phyloP scores from a whole-genome alignment of 2,888 invertebrate species.

The Stenodera caucasica region DNA sequence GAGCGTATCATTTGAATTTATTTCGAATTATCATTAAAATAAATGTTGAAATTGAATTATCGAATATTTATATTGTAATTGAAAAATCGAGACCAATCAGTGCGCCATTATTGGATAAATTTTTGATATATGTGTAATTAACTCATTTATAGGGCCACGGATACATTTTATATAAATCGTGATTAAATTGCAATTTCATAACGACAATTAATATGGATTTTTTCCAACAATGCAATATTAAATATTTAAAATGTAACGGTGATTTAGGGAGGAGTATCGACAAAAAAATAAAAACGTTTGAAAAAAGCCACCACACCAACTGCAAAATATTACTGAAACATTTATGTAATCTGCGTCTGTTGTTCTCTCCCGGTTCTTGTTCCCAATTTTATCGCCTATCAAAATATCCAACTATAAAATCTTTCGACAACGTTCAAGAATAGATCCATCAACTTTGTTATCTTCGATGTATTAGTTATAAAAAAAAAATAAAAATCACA shows the following conservation, averaged over 20 bases:
- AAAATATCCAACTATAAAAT: background rate
- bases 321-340: constrained; percentile 1
- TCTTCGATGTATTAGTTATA: background rate
- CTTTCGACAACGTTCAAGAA: background rate
- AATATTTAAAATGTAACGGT: background rate
- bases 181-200: background rate
- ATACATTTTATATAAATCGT: background rate
- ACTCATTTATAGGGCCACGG: background rate
- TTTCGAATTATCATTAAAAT: too few relatives aligned
- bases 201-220: background rate
- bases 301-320: background rate
- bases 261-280: background rate
- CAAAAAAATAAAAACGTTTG: background rate
- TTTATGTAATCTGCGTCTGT: background rate
- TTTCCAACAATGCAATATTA: background rate
- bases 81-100: background rate
- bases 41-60: background rate
- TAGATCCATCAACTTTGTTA: constrained; percentile 1
- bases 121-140: background rate
- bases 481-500: background rate
- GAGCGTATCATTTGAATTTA: too few relatives aligned
- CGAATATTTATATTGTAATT: background rate
- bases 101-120: background rate
- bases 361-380: background rate
- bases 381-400: background rate